Evolutionary conservation across 1,140 invertebrate genomes (phyloP), one percentile per base, ranked within the genome.

Genomic region (Drosophila subpulchrella): DNA sequence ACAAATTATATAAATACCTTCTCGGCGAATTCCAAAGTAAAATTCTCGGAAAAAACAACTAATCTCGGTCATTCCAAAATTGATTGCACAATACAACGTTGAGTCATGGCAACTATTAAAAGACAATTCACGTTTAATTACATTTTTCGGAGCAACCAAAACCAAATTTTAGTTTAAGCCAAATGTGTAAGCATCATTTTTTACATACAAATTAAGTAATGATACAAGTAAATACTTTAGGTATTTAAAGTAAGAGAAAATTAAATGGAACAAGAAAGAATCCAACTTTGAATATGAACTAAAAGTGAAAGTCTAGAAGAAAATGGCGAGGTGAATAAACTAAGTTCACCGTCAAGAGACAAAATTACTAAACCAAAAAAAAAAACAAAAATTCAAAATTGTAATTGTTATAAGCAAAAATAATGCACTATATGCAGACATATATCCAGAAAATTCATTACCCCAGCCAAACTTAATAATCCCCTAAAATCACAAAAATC

Each of bases 181-280:
- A 86, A 86, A 74, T 74, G 86, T 72, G 75, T 90, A 83, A 90
- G 81, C 86, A 83, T 90, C 86, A 90, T 86, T 90, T 90, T 90
- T 86, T 77, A 75, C 47, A 61, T 62, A 70, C 8, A 67, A 75
- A 66, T 70, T 67, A 75, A 72, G 66, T 57, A 70, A 66, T 48
- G 58, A 11, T 75, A 75, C 66, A 78, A 50, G 55, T 72, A 71
- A 75, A 75, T 84, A 81, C 75, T 84, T 89, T 84, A 86, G 86
- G 79, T 78, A 77, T 83, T 86, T 72, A 83, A 83, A 68, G 71
- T 82, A 88, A 79, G 70, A 55, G n/a, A 66, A 81, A 81, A 62
- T 72, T 60, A 70, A 78, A 75, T 78, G 32, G 50, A 65, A 57
- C 24, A 15, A 27, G 39, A 55, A 80, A 30, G 36, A 47, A 20